Base-by-base conservation (phyloP, 2,888 invertebrate genomes). In the Drosophila lacicola region DNA sequence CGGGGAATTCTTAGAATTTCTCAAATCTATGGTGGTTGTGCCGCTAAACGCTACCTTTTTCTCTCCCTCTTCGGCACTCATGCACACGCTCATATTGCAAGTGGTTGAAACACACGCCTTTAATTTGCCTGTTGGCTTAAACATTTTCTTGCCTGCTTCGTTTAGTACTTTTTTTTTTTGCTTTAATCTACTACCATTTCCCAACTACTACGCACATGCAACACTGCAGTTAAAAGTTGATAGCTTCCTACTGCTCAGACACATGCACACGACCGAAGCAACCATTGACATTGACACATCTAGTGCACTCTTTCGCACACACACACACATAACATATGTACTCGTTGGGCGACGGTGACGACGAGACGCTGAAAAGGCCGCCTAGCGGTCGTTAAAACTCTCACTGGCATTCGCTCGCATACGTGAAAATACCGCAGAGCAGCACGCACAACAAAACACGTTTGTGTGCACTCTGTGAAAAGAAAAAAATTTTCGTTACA, bases 251-350 rank as follows among this genome's bases (percentile, higher is more conserved):
- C 76, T 70, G 77, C 60, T 79, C 57, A 42, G 33, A 68, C 54
- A 70, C 54, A 64, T 60, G 37, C 64, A 66, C 37, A 42, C 41
- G 29, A 54, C 49, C 45, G 44, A 39, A 69, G 53, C 85, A 84
- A 75, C 72, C 82, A 81, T 70, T 84, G 88, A 85, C 83, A 84
- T 75, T 89, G 79, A 88, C 78, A 81, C 25, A 63, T 60, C 47
- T 65, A 65, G 88, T 77, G 53, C 29, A 60, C 89, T 62, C 89
- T 68, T 63, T 85, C 88, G 53, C 78, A 70, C 83, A 10, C 78
- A 53, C 49, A 49, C 50, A 37, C 21, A 21, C 11, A 51, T 17
- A 17, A 17, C 47, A 47, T 19, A 37, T n/a, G n/a, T 8, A 29
- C 34, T 51, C 42, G 36, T 17, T 33, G 13, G 34, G 8, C 29